A percentile compares a stretch with the other conserved stretches of the same genome.
Evolutionary conservation across 2,888 invertebrate genomes (phyloP).

Genomic region (Pseudanteris insignis): DNA sequence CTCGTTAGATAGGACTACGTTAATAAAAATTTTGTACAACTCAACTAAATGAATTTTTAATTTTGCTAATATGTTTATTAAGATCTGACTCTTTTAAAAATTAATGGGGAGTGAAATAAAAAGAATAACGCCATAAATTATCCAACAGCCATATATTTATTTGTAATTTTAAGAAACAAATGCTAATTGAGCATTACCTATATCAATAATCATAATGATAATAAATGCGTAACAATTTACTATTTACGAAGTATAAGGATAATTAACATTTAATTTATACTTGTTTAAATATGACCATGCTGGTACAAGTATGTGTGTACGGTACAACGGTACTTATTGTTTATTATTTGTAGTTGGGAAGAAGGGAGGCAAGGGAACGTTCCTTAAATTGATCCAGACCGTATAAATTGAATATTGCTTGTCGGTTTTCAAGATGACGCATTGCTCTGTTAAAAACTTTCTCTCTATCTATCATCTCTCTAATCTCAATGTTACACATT

Average conservation of each 20-base stretch:
- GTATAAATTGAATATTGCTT: conserved; percentile 66
- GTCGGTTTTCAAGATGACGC: conserved; percentile 58
- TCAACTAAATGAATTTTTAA: too few relatives aligned
- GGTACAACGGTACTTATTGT: conserved; percentile 58
- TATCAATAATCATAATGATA: conserved; percentile 66
- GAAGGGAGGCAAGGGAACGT: conserved; percentile 10
- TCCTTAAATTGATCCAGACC: conserved; percentile 47
- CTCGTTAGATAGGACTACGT: too few relatives aligned
- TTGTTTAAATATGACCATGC: conserved; percentile 64
- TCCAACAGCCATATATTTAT: conserved; percentile 68
- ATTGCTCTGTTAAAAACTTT: conserved; percentile 51
- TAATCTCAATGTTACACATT: conserved; percentile 54
- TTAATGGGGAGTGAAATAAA: too few relatives aligned
- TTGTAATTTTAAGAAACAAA: conserved; percentile 67
- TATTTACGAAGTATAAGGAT: conserved; percentile 64
- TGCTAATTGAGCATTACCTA: conserved; percentile 68
- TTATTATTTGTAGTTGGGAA: conserved; percentile 50
- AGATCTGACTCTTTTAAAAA: too few relatives aligned
- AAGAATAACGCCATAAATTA: too few relatives aligned
- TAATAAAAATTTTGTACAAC: too few relatives aligned
- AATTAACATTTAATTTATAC: conserved; percentile 66
- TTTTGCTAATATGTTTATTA: too few relatives aligned
- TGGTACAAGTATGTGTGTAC: conserved; percentile 56
- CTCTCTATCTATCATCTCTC: conserved; percentile 50
- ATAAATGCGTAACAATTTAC: conserved; percentile 67